A percentile compares a stretch with the other conserved stretches of the same genome.
phyloP scores from a whole-genome alignment of 2,888 invertebrate species.

The Acanthosepion pharaonis region DNA sequence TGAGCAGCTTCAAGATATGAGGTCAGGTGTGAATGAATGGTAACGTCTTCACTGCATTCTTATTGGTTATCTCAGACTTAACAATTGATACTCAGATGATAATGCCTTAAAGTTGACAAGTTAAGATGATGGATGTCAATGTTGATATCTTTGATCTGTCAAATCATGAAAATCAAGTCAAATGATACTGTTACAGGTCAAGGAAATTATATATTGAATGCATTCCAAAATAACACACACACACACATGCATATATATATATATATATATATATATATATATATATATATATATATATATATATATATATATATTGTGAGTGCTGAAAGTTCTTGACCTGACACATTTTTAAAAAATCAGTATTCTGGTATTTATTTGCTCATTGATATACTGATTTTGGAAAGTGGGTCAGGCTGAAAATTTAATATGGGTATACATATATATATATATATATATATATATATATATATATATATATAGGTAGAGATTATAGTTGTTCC shows the following conservation, averaged over 20 bases:
- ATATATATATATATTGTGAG: too few species aligned
- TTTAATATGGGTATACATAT: too few species aligned
- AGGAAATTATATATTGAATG: background rate
- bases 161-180: background rate
- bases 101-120: background rate
- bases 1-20: background rate
- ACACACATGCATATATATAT: background rate
- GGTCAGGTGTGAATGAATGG: background rate
- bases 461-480: too few species aligned
- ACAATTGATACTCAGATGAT: background rate
- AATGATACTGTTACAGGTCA: background rate
- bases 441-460: too few species aligned
- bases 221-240: background rate
- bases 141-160: background rate
- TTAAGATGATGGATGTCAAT: background rate
- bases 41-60: background rate
- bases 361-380: too few species aligned
- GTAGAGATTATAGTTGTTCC: too few species aligned
- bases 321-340: too few species aligned
- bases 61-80: background rate
- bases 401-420: too few species aligned
- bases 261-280: background rate
- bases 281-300: too few species aligned
- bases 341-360: too few species aligned
- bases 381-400: too few species aligned